Conservation (phyloP, 2,888 invertebrate genomes). For the Hypolimnas misippus region DNA sequence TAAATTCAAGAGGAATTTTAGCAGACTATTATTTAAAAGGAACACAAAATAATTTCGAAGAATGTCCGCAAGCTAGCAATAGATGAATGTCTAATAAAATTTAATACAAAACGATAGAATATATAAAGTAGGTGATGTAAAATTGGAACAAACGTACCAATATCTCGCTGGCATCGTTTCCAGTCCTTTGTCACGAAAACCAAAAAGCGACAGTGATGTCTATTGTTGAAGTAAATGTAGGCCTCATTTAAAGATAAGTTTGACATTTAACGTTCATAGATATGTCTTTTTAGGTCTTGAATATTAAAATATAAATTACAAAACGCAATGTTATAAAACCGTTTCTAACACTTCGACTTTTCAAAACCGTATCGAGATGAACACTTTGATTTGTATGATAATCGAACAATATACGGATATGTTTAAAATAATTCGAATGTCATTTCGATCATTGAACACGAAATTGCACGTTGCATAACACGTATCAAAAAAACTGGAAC, state of each 20-base stretch:
- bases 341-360: too few species aligned
- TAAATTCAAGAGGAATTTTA: too few species aligned
- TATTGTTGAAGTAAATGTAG: conserved; percentile 26
- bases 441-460: conserved; percentile 10
- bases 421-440: conserved; percentile 6
- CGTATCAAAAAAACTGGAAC: conserved; percentile 27
- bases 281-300: neutral
- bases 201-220: conserved; percentile 19
- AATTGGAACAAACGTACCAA: conserved; percentile 19
- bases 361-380: too few species aligned
- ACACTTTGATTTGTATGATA: too few species aligned
- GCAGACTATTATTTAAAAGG: too few species aligned
- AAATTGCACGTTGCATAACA: conserved; percentile 8
- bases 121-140: conserved; percentile 17
- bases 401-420: neutral
- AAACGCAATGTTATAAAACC: too few species aligned
- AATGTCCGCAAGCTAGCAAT: neutral
- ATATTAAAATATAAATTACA: neutral
- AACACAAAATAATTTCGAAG: too few species aligned
- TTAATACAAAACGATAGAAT: conserved; percentile 12
- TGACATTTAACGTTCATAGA: conserved; percentile 1
- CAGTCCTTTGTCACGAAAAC: conserved; percentile 21
- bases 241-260: conserved; percentile 10
- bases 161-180: conserved; percentile 18
- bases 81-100: neutral